Evolutionary conservation across 2,113 vertebrate genomes (phyloP).

Genomic region (Aptenodytes forsteri): DNA sequence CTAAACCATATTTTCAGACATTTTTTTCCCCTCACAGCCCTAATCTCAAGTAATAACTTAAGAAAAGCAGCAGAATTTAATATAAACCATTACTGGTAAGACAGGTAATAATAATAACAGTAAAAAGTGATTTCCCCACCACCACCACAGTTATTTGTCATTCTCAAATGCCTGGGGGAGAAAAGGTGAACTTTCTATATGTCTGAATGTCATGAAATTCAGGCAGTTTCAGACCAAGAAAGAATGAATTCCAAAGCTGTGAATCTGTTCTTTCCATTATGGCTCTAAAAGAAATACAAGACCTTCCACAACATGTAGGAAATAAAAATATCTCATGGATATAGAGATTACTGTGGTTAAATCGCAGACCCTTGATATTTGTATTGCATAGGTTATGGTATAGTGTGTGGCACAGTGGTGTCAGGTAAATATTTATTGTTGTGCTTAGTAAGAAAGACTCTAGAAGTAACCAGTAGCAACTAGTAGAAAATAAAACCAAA

Average conservation of each 20-base stretch:
- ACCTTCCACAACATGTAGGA: neutral
- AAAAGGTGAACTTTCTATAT: constrained; percentile 62
- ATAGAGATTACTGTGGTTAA: neutral
- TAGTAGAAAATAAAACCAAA: neutral
- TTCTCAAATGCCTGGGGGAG: constrained; percentile 45
- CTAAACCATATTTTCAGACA: constrained; percentile 49
- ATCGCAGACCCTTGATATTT: neutral
- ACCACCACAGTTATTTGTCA: constrained; percentile 45
- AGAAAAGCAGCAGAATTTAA: constrained; percentile 56
- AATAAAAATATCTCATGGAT: constrained; percentile 31
- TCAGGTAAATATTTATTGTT: neutral
- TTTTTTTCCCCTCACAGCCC: neutral
- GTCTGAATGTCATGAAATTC: constrained; percentile 55
- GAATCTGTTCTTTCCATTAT: constrained; percentile 64
- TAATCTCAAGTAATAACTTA: constrained; percentile 62
- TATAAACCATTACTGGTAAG: constrained; percentile 55
- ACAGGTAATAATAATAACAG: constrained; percentile 65
- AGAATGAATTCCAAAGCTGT: constrained; percentile 47
- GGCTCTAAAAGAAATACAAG: constrained; percentile 40
- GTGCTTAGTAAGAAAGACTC: neutral
- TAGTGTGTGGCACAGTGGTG: neutral
- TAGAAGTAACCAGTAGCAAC: neutral
- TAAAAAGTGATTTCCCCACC: constrained; percentile 48
- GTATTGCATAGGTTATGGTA: neutral
- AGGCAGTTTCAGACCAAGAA: constrained; percentile 35